Conservation (phyloP, 2,888 invertebrate genomes). For the Philhelius pedissequus region DNA sequence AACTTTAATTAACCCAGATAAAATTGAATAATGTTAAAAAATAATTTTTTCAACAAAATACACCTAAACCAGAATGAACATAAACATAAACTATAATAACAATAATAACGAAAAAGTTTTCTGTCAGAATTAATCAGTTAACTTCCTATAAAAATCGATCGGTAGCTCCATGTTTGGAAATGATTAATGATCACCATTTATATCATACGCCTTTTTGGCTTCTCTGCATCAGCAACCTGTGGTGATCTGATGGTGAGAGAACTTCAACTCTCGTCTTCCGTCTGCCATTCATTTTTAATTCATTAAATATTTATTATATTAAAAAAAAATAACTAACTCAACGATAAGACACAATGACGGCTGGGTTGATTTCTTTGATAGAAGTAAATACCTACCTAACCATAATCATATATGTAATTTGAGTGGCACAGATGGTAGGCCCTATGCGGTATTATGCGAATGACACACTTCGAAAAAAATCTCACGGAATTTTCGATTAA, state of each 20-base stretch:
- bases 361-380: neutral
- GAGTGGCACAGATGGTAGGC: neutral
- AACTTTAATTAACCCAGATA: neutral
- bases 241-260: constrained; percentile 15
- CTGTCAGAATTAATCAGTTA: constrained; percentile 57
- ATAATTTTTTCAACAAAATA: neutral
- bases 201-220: constrained; percentile 48
- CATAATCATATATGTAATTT: neutral
- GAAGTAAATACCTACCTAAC: neutral
- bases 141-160: constrained; percentile 45
- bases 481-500: constrained; percentile 16
- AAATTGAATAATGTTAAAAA: neutral
- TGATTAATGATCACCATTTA: constrained; percentile 61
- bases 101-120: constrained; percentile 29
- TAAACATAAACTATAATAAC: constrained; percentile 13
- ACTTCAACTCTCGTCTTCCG: constrained; percentile 33
- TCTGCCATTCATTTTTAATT: constrained; percentile 25
- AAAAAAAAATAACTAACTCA: constrained; percentile 20
- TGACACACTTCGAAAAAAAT: constrained; percentile 29
- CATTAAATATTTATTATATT: constrained; percentile 38
- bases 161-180: constrained; percentile 46
- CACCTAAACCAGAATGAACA: neutral
- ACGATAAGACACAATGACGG: neutral
- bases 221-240: neutral
- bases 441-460: neutral